These are phyloP conservation scores for Alcis repandata DNA, from an alignment of 2,888 invertebrate genomes.

Conservation along the genomic window DNA sequence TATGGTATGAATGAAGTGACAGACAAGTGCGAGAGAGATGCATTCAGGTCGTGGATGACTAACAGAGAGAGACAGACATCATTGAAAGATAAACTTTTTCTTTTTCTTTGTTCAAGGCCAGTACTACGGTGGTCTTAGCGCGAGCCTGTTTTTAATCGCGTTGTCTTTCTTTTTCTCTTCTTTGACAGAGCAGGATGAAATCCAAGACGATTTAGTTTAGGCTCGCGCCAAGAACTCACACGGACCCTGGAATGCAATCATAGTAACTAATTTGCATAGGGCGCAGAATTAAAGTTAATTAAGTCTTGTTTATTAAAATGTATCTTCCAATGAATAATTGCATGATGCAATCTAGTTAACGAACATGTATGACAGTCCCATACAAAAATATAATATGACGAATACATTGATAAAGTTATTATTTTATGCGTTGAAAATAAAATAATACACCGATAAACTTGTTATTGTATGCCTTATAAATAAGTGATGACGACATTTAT, in stretches of 20 bases:
- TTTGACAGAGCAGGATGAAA: no score
- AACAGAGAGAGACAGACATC: constrained; percentile 50
- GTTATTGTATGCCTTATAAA: constrained; percentile 41
- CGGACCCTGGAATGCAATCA: no score
- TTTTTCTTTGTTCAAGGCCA: background rate
- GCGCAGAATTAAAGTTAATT: constrained; percentile 15
- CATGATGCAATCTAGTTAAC: constrained; percentile 62
- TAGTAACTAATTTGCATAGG: no score
- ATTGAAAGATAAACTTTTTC: constrained; percentile 51
- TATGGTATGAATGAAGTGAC: constrained; percentile 63
- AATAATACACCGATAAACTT: constrained; percentile 35
- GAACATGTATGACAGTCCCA: constrained; percentile 62
- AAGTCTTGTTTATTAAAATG: constrained; percentile 23
- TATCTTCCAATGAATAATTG: constrained; percentile 64
- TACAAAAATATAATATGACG: constrained; percentile 51
- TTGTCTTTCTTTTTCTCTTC: background rate
- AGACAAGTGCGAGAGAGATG: constrained; percentile 70
- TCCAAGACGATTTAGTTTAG: no score
- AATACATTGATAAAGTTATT: constrained; percentile 37
- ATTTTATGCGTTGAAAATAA: constrained; percentile 38
- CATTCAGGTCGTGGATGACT: constrained; percentile 66
- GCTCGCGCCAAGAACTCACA: no score
- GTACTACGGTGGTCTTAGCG: no score
- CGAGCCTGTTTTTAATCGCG: background rate
- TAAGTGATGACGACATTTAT: constrained; percentile 15